Evolutionary conservation across 1,140 invertebrate species (phyloP).

Genomic region (Scaptomyza graminum): DNA sequence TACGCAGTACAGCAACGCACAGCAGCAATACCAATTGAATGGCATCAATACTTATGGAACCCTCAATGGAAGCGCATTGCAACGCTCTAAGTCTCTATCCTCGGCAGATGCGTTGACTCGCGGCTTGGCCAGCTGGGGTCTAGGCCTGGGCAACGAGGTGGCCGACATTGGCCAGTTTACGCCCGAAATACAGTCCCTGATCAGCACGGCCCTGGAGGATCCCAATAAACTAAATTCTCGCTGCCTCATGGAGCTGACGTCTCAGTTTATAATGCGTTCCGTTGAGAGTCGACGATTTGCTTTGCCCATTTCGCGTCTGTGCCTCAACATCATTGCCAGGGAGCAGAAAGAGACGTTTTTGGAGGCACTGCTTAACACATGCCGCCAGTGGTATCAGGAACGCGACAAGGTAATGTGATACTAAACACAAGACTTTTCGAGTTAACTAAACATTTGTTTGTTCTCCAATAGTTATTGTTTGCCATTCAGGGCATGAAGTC

Average conservation of each 20-base stretch:
- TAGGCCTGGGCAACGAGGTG: too few species aligned
- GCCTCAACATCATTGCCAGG: slow-evolving; percentile 93
- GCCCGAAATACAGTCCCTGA: too few species aligned
- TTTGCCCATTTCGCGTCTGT: slow-evolving; percentile 91
- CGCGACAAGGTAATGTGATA: slow-evolving; percentile 86
- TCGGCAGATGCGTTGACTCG: too few species aligned
- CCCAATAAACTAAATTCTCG: slow-evolving; percentile 91
- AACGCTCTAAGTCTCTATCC: too few species aligned
- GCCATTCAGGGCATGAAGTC: slow-evolving; percentile 82
- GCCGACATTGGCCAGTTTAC: too few species aligned
- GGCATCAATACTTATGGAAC: too few species aligned
- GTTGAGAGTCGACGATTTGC: slow-evolving; percentile 91
- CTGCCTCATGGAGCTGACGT: slow-evolving; percentile 92
- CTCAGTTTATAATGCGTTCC: slow-evolving; percentile 90
- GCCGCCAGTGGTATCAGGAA: slow-evolving; percentile 95
- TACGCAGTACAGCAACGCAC: too few species aligned
- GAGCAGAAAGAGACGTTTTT: slow-evolving; percentile 94
- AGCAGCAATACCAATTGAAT: too few species aligned
- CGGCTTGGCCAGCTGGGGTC: too few species aligned
- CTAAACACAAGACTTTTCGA: not conserved
- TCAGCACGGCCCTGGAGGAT: slow-evolving; percentile 90
- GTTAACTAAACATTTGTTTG: too few species aligned
- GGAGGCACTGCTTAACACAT: slow-evolving; percentile 93
- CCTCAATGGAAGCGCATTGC: too few species aligned
- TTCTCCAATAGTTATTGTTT: slow-evolving; percentile 61